Evolutionary conservation across 2,888 invertebrate genomes (phyloP), one percentile per base, ranked within the genome.

Genomic region (Dyspetes luteomarginatus): DNA sequence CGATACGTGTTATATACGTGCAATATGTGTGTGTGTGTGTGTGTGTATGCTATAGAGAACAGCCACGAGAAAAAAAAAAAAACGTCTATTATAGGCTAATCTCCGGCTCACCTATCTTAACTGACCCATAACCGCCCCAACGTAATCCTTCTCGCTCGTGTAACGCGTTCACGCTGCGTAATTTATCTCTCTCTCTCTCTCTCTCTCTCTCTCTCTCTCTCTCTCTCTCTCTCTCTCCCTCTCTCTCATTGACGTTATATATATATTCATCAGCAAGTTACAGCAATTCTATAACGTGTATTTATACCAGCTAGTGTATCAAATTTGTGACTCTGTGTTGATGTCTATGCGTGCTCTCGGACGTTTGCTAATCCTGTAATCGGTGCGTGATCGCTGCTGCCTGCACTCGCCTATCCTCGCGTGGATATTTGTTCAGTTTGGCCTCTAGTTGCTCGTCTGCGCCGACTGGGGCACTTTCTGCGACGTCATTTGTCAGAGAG

Each of bases 61-160:
- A 30, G 12, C 24, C 7, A 58, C 55, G 60, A 74, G 75, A 82
- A 82, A 67, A 84, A 79, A 76, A 82, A 82, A 82, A 67, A 84
- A 79, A 76, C 81, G 48, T 85, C 69, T 71, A 81, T 76, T 81
- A 78, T 62, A 67, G 73, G 69, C 83, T 85, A 85, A 88, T 86
- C 85, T 86, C 82, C 81, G 82, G 81, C 85, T 88, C 85, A 84
- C 84, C 84, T 85, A 88, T 85, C 85, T 87, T 83, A 86, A 85
- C 78, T 86, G 86, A 86, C 85, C 85, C 85, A 86, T 86, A 86
- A 87, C 82, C 72, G 30, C 81, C 71, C 62, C 76, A 58, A 83
- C 79, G 81, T 82, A 82, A 82, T 85, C 84, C 81, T 68, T 67
- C 56, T 78, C 77, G 64, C 82, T 48, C 74, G 78, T 62, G 67